Conservation (phyloP, 2,888 invertebrate genomes). For the Seladonia tumulorum region DNA sequence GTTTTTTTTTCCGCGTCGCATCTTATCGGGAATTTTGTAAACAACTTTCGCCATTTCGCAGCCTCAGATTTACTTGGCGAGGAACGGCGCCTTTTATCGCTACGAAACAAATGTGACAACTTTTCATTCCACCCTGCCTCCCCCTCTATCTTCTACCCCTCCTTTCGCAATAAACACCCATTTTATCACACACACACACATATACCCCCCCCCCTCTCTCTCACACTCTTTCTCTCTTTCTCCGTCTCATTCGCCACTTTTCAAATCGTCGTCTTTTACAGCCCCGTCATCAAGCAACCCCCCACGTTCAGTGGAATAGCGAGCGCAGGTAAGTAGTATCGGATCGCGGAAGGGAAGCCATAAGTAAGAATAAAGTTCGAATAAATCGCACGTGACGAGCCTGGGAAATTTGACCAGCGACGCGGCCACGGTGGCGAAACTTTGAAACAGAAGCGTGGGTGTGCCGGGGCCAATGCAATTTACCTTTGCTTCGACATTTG, state of each 20-base stretch:
- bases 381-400: conserved; percentile 72
- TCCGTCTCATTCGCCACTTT: conserved; percentile 60
- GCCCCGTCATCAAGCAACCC: conserved; percentile 45
- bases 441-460: conserved; percentile 48
- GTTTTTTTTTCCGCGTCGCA: conserved; percentile 32
- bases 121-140: conserved; percentile 59
- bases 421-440: conserved; percentile 30
- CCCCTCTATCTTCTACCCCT: conserved; percentile 51
- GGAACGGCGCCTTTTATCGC: conserved; percentile 54
- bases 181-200: conserved; percentile 50
- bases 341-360: conserved; percentile 48
- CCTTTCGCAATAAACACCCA: conserved; percentile 63
- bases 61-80: conserved; percentile 44
- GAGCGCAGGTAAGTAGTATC: conserved; percentile 47
- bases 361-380: conserved; percentile 75
- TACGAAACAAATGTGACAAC: conserved; percentile 68
- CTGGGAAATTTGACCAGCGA: conserved; percentile 50
- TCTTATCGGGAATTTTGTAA: conserved; percentile 58
- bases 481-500: conserved; percentile 48
- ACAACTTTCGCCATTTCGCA: conserved; percentile 44
- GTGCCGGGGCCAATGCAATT: conserved; percentile 55
- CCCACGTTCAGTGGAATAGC: not conserved
- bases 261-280: conserved; percentile 73
- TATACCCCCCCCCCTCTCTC: not conserved
- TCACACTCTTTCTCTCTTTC: not conserved